phyloP scores from a whole-genome alignment of 2,113 vertebrate genomes.

The Eulemur rufifrons region DNA sequence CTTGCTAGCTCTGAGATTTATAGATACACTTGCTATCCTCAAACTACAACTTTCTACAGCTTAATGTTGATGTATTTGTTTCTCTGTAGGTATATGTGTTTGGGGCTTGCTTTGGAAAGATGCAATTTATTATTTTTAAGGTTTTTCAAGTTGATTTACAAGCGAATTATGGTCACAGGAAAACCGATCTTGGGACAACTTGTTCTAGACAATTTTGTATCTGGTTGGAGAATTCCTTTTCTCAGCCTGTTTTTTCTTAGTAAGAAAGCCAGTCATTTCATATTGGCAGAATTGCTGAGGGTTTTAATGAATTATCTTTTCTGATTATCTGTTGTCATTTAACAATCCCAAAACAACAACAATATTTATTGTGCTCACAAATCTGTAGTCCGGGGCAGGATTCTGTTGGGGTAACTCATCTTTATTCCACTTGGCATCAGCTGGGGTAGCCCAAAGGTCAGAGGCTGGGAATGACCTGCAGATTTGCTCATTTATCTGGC shows the following conservation, averaged over 20 bases:
- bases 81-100: background rate
- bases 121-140: conserved; percentile 41
- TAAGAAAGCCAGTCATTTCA: background rate
- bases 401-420: background rate
- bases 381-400: background rate
- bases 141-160: background rate
- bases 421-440: background rate
- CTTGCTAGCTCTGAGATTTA: conserved; percentile 80
- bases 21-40: conserved; percentile 69
- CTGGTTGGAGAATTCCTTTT: background rate
- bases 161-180: background rate
- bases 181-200: background rate
- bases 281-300: background rate
- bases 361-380: background rate
- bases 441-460: background rate
- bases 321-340: background rate
- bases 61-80: conserved; percentile 62
- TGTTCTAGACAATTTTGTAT: background rate
- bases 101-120: conserved; percentile 46
- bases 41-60: background rate
- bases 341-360: background rate
- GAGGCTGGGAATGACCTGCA: background rate
- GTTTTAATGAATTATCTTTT: background rate
- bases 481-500: background rate
- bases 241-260: background rate